Evolutionary conservation across 2,888 invertebrate genomes (phyloP), one percentile per base, ranked within the genome.

Genomic region (Agrypnus murinus): DNA sequence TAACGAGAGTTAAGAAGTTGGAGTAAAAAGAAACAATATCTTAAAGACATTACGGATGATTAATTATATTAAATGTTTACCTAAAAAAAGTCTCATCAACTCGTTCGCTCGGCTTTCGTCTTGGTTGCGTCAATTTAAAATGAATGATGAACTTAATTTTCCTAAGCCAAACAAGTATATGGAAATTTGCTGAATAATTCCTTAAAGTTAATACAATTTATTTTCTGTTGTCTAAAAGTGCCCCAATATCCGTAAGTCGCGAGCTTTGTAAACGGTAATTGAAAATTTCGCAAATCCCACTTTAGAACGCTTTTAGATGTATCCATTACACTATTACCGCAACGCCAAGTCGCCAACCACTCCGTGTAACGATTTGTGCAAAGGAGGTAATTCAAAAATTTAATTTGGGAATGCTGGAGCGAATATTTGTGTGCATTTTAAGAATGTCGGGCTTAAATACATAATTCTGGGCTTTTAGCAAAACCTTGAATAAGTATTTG

Each of bases 121-220:
- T 64, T 53, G 65, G 66, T 58, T 43, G 53, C 60, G 74, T 72
- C 71, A 74, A 73, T 73, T 74, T 74, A 58, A 65, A 71, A 72
- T 74, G 74, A 74, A 74, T 69, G 72, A 74, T 74, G 74, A 69
- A 69, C 48, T 60, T 65, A 66, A 66, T 62, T 40, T 68, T 62
- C 55, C 25, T 58, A 60, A 68, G 55, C 43, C 65, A 64, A 69
- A 40, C 69, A 68, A 65, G 45, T 63, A 63, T 36, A 63, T 36
- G 62, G 46, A 63, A 63, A 63, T 63, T 55, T 38, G 43, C 58
- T 58, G 55, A 55, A 55, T 55, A 55, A 55, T 55, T 36, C 55
- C 10, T 17, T 10, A 15, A 15, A 36, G 36, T 55, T 36, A 15
- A 55, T 48, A 48, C 48, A 55, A 40, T 55, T 55, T 55, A 55